These are phyloP conservation scores for Diplazon laetatorius DNA, from an alignment of 2,888 invertebrate species.

Conservation along the genomic window DNA sequence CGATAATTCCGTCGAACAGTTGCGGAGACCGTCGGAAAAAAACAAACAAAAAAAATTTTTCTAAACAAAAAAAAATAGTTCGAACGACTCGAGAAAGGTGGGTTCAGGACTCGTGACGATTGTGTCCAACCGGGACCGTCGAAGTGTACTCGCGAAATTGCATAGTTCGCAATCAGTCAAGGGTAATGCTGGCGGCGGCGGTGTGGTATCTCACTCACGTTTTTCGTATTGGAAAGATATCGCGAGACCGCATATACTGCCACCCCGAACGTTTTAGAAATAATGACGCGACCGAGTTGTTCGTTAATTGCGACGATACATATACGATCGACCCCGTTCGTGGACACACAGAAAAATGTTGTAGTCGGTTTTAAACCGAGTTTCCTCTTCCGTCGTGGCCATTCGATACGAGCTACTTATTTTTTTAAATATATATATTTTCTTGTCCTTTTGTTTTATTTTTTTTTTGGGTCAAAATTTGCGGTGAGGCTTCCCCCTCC, in stretches of 20 bases:
- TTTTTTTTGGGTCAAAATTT: neutral
- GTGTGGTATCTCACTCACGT: slow-evolving; percentile 63
- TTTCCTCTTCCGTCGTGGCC: no score
- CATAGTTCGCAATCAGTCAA: slow-evolving; percentile 56
- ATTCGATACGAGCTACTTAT: no score
- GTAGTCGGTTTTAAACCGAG: slow-evolving; percentile 35
- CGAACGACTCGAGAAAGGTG: no score
- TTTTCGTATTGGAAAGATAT: slow-evolving; percentile 56
- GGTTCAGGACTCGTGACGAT: no score
- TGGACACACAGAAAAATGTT: slow-evolving; percentile 37
- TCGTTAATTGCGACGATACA: slow-evolving; percentile 49
- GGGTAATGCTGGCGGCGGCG: slow-evolving; percentile 59
- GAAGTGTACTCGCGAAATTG: slow-evolving; percentile 37
- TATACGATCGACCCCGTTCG: neutral
- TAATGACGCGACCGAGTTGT: slow-evolving; percentile 27
- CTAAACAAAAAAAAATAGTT: no score
- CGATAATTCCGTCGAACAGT: no score
- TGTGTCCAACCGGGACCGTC: slow-evolving; percentile 39
- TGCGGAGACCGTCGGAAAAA: no score
- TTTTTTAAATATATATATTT: no score
- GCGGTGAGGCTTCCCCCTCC: no score
- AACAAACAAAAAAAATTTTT: no score
- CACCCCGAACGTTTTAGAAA: slow-evolving; percentile 16
- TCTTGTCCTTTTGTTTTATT: no score
- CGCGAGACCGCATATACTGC: slow-evolving; percentile 20